phyloP scores from a whole-genome alignment of 2,888 invertebrate genomes.

The Pasiphila rectangulata region DNA sequence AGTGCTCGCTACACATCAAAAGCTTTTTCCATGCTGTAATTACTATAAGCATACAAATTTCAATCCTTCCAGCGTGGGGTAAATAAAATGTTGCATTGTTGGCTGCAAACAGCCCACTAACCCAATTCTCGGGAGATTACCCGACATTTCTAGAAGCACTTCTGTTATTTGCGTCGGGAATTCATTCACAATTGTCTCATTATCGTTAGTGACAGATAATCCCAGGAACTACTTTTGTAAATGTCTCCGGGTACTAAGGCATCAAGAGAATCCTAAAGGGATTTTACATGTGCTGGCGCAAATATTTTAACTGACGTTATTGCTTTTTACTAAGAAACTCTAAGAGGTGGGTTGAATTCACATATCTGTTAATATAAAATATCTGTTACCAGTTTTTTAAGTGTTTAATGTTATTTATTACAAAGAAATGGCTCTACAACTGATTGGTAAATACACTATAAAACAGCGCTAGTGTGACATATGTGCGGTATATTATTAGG shows the following conservation, averaged over 20 bases:
- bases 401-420: no score
- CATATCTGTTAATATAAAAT: no score
- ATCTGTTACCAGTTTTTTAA: no score
- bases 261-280: neutral
- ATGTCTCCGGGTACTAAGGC: neutral
- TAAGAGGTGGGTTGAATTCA: no score
- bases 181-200: conserved; percentile 22
- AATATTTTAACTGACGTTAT: neutral
- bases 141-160: conserved; percentile 16
- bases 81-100: conserved; percentile 26
- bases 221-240: conserved; percentile 15
- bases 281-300: neutral
- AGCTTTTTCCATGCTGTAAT: conserved; percentile 13
- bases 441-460: no score
- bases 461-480: no score
- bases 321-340: neutral
- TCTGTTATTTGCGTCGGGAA: conserved; percentile 16
- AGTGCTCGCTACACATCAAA: neutral
- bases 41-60: conserved; percentile 18
- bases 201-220: conserved; percentile 25
- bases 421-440: no score
- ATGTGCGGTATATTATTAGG: no score
- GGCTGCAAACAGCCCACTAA: conserved; percentile 22
- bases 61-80: conserved; percentile 12
- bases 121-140: conserved; percentile 25